Base-by-base conservation (phyloP, 2,113 vertebrate genomes). In the Microcebus murinus region DNA sequence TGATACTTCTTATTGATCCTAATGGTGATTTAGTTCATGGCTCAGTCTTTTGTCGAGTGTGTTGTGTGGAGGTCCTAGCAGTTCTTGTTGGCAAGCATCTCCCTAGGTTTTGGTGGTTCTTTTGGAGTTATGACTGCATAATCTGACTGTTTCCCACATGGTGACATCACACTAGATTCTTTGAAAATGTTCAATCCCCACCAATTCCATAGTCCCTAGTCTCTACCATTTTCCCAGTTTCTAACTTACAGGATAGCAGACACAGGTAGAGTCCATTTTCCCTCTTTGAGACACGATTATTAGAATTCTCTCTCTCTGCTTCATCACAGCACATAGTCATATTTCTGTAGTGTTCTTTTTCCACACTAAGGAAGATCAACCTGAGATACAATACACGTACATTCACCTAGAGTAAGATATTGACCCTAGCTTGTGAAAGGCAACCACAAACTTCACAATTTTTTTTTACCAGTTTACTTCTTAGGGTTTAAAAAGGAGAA, bases 401-500 rank as follows among this genome's bases (percentile, higher is more conserved):
- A 31, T 34, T 1, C 9, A 88, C 29, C 17, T 81, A 8, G 0
- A 88, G 2, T 67, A 29, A 73, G 23, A 45, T 61, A 2, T 14
- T 65, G 25, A 63, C 25, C 0, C 15, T 48, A 48, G 4, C 52
- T 8, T 81, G 90, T 59, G 45, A 59, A 87, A 83, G 21, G 34
- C 20, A 88, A 89, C 8, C 6, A 23, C n/a, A 77, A 27, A 55
- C 31, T 90, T 76, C 12, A 82, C 27, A 84, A 11, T 45, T 73
- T 42, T 57, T 92, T 92, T 94, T 94, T 77, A 71, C 55, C 3
- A 18, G 0, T 82, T 17, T 88, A n/a, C 31, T 94, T 81, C 13
- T 20, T 65, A 71, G 31, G 2, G 4, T 65, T 86, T 93, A 4
- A 9, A 79, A 89, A 1, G 23, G 67, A 59, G 6, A 91, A 31